Evolutionary conservation across 2,888 invertebrate genomes (phyloP), one percentile per base, ranked within the genome.

Genomic region (Litoditis marina): DNA sequence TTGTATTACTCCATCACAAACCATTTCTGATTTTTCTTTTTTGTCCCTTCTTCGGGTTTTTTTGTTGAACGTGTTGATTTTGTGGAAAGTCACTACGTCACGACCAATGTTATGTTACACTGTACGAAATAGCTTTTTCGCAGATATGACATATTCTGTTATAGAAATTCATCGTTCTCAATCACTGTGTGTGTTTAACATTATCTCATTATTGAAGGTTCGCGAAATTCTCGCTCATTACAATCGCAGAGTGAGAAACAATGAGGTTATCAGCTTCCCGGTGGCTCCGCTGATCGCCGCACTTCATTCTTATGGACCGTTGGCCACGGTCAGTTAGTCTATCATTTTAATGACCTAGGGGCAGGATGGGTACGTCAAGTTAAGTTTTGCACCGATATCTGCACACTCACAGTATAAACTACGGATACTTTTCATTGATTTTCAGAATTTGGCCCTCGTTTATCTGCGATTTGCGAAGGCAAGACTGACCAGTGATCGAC

Each of bases 161-260:
- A n/a, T n/a, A n/a, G n/a, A n/a, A n/a, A n/a, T n/a, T n/a, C n/a
- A n/a, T n/a, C n/a, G n/a, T n/a, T n/a, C n/a, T n/a, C n/a, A n/a
- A n/a, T n/a, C n/a, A n/a, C n/a, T n/a, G n/a, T n/a, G n/a, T n/a
- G n/a, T n/a, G n/a, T n/a, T n/a, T n/a, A n/a, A n/a, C n/a, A n/a
- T n/a, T n/a, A n/a, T n/a, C n/a, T n/a, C n/a, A n/a, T 50, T 22
- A 16, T 49, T 68, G 16, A 31, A 69, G 69, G 60, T 70, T 16
- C 61, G 63, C n/a, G 73, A 73, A 47, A 56, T 73, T 39, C 69
- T 75, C 16, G 27, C 54, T 2, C 74, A 78, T 87, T 87, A 68
- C 86, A 89, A 88, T 95, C 95, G 67, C 92, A 95, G 96, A 84
- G 86, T 96, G 69, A 88, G 95, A 59, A 93, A 94, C 69, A 96